Conservation (phyloP, 2,797 vertebrate genomes). For the Falco biarmicus region DNA sequence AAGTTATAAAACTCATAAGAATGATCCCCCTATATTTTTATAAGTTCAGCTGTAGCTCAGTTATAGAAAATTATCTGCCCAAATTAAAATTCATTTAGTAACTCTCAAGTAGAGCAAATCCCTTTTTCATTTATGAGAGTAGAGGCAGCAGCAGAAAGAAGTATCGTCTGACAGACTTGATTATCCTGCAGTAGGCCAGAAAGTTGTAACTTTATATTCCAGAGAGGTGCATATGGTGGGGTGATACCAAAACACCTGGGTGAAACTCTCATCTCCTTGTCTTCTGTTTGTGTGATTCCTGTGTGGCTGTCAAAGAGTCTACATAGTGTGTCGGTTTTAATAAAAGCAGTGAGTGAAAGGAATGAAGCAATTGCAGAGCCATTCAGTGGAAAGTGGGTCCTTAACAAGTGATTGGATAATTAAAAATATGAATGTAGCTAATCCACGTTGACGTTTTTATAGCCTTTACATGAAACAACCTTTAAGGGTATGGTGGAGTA, state of each 20-base stretch:
- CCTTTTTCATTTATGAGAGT: background rate
- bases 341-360: constrained; percentile 43
- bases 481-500: constrained; percentile 57
- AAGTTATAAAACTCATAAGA: background rate
- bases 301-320: background rate
- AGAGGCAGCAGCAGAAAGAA: background rate
- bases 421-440: constrained; percentile 74
- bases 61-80: background rate
- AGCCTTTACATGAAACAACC: constrained; percentile 73
- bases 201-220: background rate
- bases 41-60: background rate
- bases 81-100: background rate
- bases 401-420: constrained; percentile 71
- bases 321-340: constrained; percentile 4
- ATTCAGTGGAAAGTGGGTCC: constrained; percentile 30
- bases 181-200: constrained; percentile 8
- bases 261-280: constrained; percentile 40
- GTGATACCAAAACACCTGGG: constrained; percentile 53
- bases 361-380: constrained; percentile 25
- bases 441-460: constrained; percentile 76
- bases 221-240: background rate
- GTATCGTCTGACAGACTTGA: background rate
- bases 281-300: background rate
- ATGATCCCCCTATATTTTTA: too few species aligned
- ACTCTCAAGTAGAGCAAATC: constrained; percentile 1